These are phyloP conservation scores for Tachina lurida DNA, from an alignment of 2,888 invertebrate genomes.

Conservation along the genomic window DNA sequence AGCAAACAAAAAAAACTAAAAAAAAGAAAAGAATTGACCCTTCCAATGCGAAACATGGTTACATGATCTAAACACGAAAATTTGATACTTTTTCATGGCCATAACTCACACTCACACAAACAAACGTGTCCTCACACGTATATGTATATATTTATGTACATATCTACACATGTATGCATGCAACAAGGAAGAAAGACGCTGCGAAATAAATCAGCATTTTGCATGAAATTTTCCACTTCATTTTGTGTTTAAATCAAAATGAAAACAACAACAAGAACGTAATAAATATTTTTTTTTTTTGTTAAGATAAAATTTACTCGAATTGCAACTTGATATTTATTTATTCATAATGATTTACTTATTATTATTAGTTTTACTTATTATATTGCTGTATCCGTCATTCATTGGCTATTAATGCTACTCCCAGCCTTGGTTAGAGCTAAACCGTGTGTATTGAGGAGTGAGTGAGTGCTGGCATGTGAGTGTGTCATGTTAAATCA, in stretches of 20 bases:
- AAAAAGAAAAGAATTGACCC: constrained; percentile 43
- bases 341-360: constrained; percentile 62
- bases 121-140: neutral
- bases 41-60: constrained; percentile 64
- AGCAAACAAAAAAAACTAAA: constrained; percentile 29
- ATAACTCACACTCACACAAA: constrained; percentile 20
- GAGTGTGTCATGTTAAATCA: constrained; percentile 35
- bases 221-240: constrained; percentile 59
- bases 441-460: neutral
- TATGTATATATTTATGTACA: too few relatives aligned
- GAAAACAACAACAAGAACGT: constrained; percentile 20
- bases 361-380: constrained; percentile 68
- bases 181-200: constrained; percentile 18
- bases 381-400: constrained; percentile 45
- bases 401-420: constrained; percentile 25
- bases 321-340: constrained; percentile 70
- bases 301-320: constrained; percentile 50
- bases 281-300: constrained; percentile 29
- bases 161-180: neutral
- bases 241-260: constrained; percentile 51
- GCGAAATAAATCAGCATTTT: constrained; percentile 62
- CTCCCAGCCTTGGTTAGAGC: constrained; percentile 5
- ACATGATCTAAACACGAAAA: constrained; percentile 67
- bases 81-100: constrained; percentile 71
- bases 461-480: neutral